phyloP scores from a whole-genome alignment of 2,113 vertebrate species.

The Ictalurus furcatus region DNA sequence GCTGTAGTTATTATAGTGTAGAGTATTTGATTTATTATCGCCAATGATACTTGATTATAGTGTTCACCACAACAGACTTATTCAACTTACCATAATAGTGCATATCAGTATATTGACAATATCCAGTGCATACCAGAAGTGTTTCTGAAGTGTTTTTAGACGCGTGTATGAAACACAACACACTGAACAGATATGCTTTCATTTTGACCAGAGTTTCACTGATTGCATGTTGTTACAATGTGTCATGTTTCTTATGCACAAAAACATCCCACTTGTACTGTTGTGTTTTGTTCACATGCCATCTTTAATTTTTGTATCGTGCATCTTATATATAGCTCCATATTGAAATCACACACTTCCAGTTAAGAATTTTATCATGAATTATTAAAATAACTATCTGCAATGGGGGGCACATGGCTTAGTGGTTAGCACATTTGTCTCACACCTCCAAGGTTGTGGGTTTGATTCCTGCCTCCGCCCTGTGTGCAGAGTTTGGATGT shows the following conservation, averaged over 20 bases:
- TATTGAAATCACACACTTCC: not conserved
- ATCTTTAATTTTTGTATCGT: not conserved
- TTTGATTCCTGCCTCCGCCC: no score
- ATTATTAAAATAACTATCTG: not conserved
- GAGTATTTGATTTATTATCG: not conserved
- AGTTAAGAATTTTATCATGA: not conserved
- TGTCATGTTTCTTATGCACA: not conserved
- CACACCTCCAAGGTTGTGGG: no score
- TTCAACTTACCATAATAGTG: not conserved
- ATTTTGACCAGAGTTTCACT: not conserved
- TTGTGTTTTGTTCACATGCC: not conserved
- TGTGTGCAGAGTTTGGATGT: no score
- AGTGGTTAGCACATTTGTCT: no score
- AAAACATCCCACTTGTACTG: not conserved
- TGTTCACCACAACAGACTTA: not conserved
- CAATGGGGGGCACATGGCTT: not conserved
- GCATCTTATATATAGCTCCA: not conserved
- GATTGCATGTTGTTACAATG: no score
- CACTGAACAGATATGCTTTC: not conserved
- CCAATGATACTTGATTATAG: not conserved
- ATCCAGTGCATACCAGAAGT: not conserved
- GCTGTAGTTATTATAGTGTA: no score
- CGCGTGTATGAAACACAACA: not conserved
- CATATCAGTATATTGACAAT: not conserved
- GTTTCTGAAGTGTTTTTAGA: not conserved